A percentile compares a stretch with the other conserved stretches of the same genome.
phyloP scores from a whole-genome alignment of 1,140 invertebrate species.

The Caenorhabditis briggsae region DNA sequence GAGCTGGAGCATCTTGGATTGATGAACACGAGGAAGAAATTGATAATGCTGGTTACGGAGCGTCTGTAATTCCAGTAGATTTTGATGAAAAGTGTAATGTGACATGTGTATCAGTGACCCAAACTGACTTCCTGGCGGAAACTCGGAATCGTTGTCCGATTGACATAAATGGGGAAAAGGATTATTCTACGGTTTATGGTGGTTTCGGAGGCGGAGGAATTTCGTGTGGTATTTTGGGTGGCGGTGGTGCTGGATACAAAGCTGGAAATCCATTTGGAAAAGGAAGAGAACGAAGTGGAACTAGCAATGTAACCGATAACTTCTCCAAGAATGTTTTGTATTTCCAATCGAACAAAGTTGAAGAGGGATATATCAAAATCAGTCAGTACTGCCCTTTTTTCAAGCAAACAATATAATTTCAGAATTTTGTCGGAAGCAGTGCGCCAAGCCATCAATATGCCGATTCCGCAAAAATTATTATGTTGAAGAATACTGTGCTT shows the following conservation, averaged over 20 bases:
- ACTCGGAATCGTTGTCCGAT: not conserved
- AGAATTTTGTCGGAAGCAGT: constrained; percentile 18
- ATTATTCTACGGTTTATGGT: not conserved
- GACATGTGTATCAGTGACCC: not conserved
- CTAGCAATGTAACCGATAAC: not conserved
- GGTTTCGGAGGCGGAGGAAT: constrained; percentile 29
- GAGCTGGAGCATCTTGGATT: constrained; percentile 12
- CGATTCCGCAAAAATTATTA: constrained; percentile 27
- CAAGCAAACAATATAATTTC: not conserved
- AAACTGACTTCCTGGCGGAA: not conserved
- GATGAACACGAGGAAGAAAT: not conserved
- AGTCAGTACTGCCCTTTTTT: not conserved
- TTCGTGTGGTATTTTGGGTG: constrained; percentile 27
- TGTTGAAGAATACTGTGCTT: constrained; percentile 36
- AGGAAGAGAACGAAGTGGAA: constrained; percentile 32
- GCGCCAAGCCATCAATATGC: not conserved
- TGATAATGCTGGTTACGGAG: constrained; percentile 1
- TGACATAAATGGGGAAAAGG: not conserved
- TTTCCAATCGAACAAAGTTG: constrained; percentile 4
- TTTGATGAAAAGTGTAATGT: not conserved
- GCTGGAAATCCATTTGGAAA: constrained; percentile 40
- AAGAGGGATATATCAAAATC: constrained; percentile 32
- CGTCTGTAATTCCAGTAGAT: not conserved
- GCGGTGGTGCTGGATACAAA: constrained; percentile 2
- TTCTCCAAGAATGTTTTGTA: constrained; percentile 3